Base-by-base conservation (phyloP, 2,797 vertebrate species). In the Cuculus canorus region DNA sequence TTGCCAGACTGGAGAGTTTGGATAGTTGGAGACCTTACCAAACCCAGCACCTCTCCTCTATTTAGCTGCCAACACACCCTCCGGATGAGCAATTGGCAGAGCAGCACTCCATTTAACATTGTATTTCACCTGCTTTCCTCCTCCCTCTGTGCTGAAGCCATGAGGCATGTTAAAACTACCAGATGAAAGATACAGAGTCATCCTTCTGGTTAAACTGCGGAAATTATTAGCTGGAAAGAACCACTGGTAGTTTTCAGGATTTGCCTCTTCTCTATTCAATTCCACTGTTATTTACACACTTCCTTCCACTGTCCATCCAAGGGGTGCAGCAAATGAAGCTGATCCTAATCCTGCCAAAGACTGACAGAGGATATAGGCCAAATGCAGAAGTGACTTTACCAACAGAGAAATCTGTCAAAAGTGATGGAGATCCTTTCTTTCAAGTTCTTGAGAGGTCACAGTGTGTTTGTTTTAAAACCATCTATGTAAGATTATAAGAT, bases 161-260 rank as follows among this genome's bases (percentile, higher is more conserved):
- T 45, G 56, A 56, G 3, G 19, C 3, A 1, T 25, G 11, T 45
- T 77, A 72, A 72, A 88, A 53, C 50, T 33, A 32, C 21, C 37
- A 82, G n/a, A 45, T 48, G 35, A 92, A 73, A 65, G 24, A 35
- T 35, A 47, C 10, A 33, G 11, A 19, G 10, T 18, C 27, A 52
- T 41, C 54, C 33, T 73, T 77, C 60, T 16, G 60, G 39, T 35
- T 73, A 87, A 94, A 71, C 7, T 2, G 2, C 1, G 6, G 53
- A 61, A 85, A 71, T 15, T 60, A 11, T 13, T 33, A 65, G 28
- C 2, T 2, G 27, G 9, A 71, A 86, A 85, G 13, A 27, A 70
- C 3, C 0, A 0, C 8, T 12, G 3, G 9, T 13, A 33, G 45
- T 91, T 85, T 73, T 39, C n/a, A 88, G 48, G 15, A 35, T 33